Percentiles rank a stretch among this genome's conserved stretches.
Evolutionary conservation across 53 echinoderm and acorn worm genomes (phyloP).

Genomic region (Echinometra lucunter): DNA sequence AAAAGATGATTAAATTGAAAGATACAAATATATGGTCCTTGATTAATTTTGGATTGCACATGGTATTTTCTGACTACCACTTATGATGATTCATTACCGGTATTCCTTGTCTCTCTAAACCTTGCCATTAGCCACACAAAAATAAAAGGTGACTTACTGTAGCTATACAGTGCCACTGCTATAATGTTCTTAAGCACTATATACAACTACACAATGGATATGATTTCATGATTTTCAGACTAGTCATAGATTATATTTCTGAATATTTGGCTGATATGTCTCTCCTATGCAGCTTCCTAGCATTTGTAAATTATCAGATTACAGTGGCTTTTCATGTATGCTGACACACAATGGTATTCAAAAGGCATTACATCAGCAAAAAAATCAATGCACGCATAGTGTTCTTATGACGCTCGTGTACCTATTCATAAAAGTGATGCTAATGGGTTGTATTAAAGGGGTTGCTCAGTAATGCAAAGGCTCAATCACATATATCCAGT

Average conservation of each 20-base stretch:
- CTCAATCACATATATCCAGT: too few species aligned
- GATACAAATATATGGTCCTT: background rate
- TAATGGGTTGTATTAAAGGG: too few species aligned
- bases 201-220: too few species aligned
- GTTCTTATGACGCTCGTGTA: background rate
- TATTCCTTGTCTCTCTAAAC: background rate
- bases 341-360: background rate
- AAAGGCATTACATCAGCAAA: background rate
- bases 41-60: background rate
- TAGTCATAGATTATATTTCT: too few species aligned
- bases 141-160: background rate
- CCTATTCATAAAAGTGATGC: too few species aligned
- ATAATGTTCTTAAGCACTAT: too few species aligned
- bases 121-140: background rate
- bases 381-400: constrained; percentile 1
- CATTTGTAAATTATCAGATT: background rate
- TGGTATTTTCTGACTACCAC: background rate
- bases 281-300: too few species aligned
- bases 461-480: too few species aligned
- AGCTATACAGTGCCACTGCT: too few species aligned
- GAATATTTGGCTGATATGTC: too few species aligned
- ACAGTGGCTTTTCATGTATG: background rate
- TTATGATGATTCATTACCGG: background rate
- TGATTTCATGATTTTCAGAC: too few species aligned
- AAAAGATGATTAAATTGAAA: background rate